Evolutionary conservation across 2,888 invertebrate genomes (phyloP).

Genomic region (Melieria picta): DNA sequence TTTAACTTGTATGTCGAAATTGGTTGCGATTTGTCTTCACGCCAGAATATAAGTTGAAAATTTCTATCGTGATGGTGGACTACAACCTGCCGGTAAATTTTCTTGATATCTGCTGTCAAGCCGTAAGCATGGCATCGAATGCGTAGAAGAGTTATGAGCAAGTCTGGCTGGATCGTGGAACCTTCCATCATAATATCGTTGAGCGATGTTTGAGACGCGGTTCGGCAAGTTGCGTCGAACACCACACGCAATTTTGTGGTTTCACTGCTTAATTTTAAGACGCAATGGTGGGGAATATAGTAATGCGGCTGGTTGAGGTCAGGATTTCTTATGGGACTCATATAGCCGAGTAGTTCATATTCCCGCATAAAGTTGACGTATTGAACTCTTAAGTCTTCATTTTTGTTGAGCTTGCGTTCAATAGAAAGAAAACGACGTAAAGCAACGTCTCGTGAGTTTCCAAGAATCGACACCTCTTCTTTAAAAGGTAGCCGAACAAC

Average conservation of each 20-base stretch:
- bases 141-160: constrained; percentile 31
- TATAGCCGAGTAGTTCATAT: no score
- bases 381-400: no score
- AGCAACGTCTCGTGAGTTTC: no score
- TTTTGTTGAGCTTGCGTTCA: no score
- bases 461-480: no score
- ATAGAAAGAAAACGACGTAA: no score
- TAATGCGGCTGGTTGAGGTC: neutral
- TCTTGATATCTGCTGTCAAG: constrained; percentile 27
- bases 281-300: constrained; percentile 31
- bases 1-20: no score
- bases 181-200: constrained; percentile 31
- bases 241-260: constrained; percentile 30
- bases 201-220: constrained; percentile 17
- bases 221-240: constrained; percentile 26
- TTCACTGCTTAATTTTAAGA: constrained; percentile 36
- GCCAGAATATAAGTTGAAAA: no score
- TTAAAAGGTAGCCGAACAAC: neutral
- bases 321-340: no score
- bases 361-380: no score
- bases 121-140: constrained; percentile 33
- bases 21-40: no score
- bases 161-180: constrained; percentile 37
- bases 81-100: constrained; percentile 12
- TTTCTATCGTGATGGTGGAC: neutral